Base-by-base conservation (phyloP, 2,797 vertebrate genomes). In the Thalassophryne amazonica region DNA sequence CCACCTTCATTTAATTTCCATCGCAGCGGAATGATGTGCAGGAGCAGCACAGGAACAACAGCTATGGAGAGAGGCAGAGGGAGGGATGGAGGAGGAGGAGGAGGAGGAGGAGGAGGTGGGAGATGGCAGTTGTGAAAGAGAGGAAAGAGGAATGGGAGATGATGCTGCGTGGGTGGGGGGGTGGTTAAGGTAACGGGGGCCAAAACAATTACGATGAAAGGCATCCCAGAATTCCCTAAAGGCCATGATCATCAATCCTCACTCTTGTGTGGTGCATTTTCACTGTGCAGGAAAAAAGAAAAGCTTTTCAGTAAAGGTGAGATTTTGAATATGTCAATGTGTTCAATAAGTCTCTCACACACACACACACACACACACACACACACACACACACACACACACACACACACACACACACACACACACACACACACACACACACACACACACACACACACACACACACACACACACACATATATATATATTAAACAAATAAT, bases 1-100 rank as follows among this genome's bases (percentile, higher is more conserved):
- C 78, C 82, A 88, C 85, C 88, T 88, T 88, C 84, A 88, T 81
- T 87, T 84, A 78, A 86, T 88, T 85, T 84, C 86, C 85, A 88
- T 82, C 62, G 70, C 67, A 39, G 69, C 75, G 88, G 80, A 85
- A 87, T 86, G 80, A 89, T 88, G 85, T 75, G 82, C 78, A 23
- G 70, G 84, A 86, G 81, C 70, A 66, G 64, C 65, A 60, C 86
- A 78, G 81, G 78, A 86, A 84, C 82, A 86, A 78, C 87, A 78
- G 85, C 84, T 86, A 75, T 81, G 69, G 82, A 80, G 83, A 42
- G 77, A 81, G 58, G 55, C 61, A 73, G 73, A 51, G 70, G 69
- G 60, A 76, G 72, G 24, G 39, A 59, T 70, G 14, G 25, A 70
- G 60, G 25, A 60, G 51, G 48, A 55, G 67, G 56, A 69, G 23